Percentiles rank a stretch among this genome's conserved stretches.
These are phyloP conservation scores for Puma concolor DNA, from an alignment of 2,113 vertebrate genomes.

Conservation along the genomic window DNA sequence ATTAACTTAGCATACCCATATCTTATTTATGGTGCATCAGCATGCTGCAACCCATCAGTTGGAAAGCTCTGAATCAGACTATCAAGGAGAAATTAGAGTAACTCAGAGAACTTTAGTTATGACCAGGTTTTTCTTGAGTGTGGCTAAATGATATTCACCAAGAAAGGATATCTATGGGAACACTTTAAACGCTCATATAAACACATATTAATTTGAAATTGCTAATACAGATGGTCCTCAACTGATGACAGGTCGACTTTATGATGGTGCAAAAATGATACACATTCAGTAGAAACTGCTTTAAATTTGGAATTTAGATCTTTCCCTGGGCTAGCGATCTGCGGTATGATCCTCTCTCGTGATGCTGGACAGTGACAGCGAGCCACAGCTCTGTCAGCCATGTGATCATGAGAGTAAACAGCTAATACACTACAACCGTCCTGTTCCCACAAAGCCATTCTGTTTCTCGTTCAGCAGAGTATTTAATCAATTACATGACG, in stretches of 20 bases:
- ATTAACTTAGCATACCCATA: background rate
- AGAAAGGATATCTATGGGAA: background rate
- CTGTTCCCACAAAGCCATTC: background rate
- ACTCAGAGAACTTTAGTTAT: background rate
- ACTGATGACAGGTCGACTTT: background rate
- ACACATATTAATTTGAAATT: background rate
- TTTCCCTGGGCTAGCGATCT: background rate
- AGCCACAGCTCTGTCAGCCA: background rate
- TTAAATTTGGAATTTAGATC: background rate
- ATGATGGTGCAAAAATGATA: background rate
- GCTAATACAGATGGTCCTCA: background rate
- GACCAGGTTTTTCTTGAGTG: background rate
- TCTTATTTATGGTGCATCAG: background rate
- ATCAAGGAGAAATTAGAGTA: background rate
- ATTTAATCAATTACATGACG: background rate
- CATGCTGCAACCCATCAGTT: background rate
- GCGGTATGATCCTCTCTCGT: background rate
- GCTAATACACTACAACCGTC: background rate
- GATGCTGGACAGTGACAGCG: background rate
- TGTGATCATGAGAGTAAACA: background rate
- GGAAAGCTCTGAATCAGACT: background rate
- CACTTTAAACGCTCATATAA: background rate
- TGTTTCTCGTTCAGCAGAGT: background rate
- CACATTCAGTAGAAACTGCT: background rate
- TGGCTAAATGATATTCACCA: background rate